Percentiles rank a stretch among this genome's conserved stretches.
phyloP scores from a whole-genome alignment of 2,888 invertebrate species.

The Linnaemya vulpina region DNA sequence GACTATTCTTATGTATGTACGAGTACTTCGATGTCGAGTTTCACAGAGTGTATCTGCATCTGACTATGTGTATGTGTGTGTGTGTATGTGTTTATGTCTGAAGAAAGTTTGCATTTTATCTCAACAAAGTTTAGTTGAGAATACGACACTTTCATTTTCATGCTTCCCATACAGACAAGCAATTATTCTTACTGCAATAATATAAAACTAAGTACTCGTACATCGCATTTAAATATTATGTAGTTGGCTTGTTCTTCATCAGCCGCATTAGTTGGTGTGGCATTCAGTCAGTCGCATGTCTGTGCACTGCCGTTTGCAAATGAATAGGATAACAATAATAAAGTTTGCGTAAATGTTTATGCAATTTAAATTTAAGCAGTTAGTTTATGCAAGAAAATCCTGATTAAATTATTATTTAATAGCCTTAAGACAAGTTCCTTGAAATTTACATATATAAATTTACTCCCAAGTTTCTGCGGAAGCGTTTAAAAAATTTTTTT shows the following conservation, averaged over 20 bases:
- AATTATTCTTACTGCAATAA: conserved; percentile 39
- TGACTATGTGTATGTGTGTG: background rate
- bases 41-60: background rate
- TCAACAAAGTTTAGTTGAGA: conserved; percentile 66
- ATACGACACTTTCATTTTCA: conserved; percentile 70
- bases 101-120: conserved; percentile 67
- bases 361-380: conserved; percentile 16
- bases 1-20: conserved; percentile 29
- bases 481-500: no score
- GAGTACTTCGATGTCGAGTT: conserved; percentile 3
- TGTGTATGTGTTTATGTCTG: conserved; percentile 27
- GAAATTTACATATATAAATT: background rate
- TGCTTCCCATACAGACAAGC: conserved; percentile 49
- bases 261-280: conserved; percentile 26
- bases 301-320: background rate
- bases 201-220: conserved; percentile 28
- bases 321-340: background rate
- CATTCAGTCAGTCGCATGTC: conserved; percentile 9
- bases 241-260: conserved; percentile 22
- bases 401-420: background rate
- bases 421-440: background rate
- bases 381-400: background rate
- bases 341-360: conserved; percentile 36
- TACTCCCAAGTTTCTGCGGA: no score
- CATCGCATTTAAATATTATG: conserved; percentile 10